phyloP scores from a whole-genome alignment of 2,888 invertebrate genomes.

The Orchestes rusci region DNA sequence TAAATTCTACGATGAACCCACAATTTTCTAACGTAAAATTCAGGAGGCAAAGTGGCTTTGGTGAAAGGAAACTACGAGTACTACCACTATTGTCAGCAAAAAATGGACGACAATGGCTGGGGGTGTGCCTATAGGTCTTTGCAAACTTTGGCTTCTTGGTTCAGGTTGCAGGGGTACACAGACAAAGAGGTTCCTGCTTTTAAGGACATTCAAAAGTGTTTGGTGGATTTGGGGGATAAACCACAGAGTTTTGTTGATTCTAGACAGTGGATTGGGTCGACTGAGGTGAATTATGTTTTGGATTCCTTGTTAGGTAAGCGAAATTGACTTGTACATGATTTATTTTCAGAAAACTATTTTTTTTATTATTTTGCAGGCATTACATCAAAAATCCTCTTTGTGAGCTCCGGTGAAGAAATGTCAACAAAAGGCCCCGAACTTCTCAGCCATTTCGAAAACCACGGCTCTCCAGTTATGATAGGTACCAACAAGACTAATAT shows the following conservation, averaged over 20 bases:
- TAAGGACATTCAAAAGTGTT: constrained; percentile 83
- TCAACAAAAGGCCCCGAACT: constrained; percentile 72
- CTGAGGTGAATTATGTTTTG: constrained; percentile 90
- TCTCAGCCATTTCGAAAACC: constrained; percentile 80
- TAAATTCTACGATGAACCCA: no score
- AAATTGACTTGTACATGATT: neutral
- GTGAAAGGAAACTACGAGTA: constrained; percentile 87
- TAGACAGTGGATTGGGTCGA: constrained; percentile 96
- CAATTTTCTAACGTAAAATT: no score
- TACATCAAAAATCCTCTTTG: constrained; percentile 74
- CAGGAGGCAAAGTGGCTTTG: constrained; percentile 50
- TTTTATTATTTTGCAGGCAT: constrained; percentile 44
- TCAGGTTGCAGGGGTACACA: constrained; percentile 74
- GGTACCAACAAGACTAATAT: constrained; percentile 49
- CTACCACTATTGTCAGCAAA: constrained; percentile 95
- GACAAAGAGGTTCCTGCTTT: constrained; percentile 71
- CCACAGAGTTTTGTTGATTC: constrained; percentile 79
- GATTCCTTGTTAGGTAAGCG: constrained; percentile 57
- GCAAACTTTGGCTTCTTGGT: constrained; percentile 97
- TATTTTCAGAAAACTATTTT: neutral
- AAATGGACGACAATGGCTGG: constrained; percentile 96
- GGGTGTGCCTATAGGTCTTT: constrained; percentile 98
- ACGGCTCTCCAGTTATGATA: constrained; percentile 98
- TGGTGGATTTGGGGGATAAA: constrained; percentile 94
- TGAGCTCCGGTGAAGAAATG: constrained; percentile 80